phyloP scores from a whole-genome alignment of 2,888 invertebrate species.

The Agrotis exclamationis region DNA sequence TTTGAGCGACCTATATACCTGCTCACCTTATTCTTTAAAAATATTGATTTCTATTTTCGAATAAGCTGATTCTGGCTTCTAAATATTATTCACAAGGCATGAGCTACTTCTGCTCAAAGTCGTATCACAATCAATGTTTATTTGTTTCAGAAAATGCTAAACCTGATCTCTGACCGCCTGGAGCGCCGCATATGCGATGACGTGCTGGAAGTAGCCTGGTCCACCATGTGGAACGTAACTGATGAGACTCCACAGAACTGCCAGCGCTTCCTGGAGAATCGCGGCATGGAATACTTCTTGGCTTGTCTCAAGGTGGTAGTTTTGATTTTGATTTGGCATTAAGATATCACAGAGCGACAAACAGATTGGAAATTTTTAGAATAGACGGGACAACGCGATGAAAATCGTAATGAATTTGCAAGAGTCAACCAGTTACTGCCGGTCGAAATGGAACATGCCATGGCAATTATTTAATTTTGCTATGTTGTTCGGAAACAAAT shows the following conservation, averaged over 20 bases:
- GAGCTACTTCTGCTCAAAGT: background rate
- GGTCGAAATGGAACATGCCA: no score
- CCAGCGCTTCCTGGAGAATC: conserved; percentile 96
- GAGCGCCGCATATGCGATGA: conserved; percentile 96
- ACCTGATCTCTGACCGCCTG: conserved; percentile 96
- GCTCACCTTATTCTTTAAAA: no score
- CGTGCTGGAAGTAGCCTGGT: conserved; percentile 99
- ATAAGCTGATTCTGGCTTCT: background rate
- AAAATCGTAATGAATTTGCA: no score
- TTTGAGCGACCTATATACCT: no score
- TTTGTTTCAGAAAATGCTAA: conserved; percentile 93
- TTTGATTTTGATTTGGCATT: background rate
- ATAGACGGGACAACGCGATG: no score
- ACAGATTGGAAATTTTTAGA: no score
- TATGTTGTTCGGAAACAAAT: no score
- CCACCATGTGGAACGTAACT: conserved; percentile 99
- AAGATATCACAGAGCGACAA: background rate
- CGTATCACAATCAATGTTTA: conserved; percentile 12
- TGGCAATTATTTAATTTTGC: no score
- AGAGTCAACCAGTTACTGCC: no score
- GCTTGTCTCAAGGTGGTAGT: conserved; percentile 95
- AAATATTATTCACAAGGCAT: background rate
- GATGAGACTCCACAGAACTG: conserved; percentile 99
- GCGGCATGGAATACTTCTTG: conserved; percentile 97
- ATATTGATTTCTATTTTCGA: no score